A percentile compares a stretch with the other conserved stretches of the same genome.
Conservation (phyloP, 2,797 vertebrate species). For the Erpetoichthys calabaricus region DNA sequence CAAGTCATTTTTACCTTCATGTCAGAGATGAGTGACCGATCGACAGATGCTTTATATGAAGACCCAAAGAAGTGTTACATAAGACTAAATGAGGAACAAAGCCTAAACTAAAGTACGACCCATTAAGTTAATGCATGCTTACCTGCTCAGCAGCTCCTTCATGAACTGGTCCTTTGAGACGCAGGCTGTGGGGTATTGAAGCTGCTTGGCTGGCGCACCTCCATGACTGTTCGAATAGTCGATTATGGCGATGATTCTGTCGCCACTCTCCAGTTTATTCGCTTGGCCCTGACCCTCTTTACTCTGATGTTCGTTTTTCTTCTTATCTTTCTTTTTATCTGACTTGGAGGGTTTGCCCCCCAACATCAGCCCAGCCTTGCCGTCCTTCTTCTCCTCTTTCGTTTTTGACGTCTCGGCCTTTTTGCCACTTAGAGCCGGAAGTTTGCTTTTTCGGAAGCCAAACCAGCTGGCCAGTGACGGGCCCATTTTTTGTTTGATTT, state of each 20-base stretch:
- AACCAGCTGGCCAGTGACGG: constrained; percentile 85
- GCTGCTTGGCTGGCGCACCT: constrained; percentile 45
- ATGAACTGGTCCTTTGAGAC: constrained; percentile 66
- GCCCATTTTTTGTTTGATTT: constrained; percentile 59
- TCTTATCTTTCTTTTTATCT: constrained; percentile 75
- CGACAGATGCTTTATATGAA: too few relatives aligned
- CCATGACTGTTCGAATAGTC: constrained; percentile 53
- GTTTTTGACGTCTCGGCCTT: constrained; percentile 58
- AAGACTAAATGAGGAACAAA: too few relatives aligned
- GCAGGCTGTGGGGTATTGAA: constrained; percentile 39
- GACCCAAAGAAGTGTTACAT: too few relatives aligned
- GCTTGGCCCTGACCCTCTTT: constrained; percentile 46
- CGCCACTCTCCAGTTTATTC: constrained; percentile 31
- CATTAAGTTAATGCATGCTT: background rate
- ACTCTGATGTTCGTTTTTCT: constrained; percentile 51
- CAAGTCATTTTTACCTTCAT: too few relatives aligned
- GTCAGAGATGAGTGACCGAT: too few relatives aligned
- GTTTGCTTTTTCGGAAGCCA: constrained; percentile 73
- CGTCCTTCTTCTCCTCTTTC: constrained; percentile 72
- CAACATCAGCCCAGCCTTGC: constrained; percentile 58
- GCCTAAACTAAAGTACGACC: too few relatives aligned
- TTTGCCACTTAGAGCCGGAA: constrained; percentile 63
- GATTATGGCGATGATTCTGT: constrained; percentile 47
- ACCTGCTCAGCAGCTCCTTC: constrained; percentile 77
- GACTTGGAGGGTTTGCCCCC: constrained; percentile 60